Percentiles rank a stretch among this genome's conserved stretches.
Conservation (phyloP, 2,797 vertebrate species). For the Pseudocheirus occidentalis region DNA sequence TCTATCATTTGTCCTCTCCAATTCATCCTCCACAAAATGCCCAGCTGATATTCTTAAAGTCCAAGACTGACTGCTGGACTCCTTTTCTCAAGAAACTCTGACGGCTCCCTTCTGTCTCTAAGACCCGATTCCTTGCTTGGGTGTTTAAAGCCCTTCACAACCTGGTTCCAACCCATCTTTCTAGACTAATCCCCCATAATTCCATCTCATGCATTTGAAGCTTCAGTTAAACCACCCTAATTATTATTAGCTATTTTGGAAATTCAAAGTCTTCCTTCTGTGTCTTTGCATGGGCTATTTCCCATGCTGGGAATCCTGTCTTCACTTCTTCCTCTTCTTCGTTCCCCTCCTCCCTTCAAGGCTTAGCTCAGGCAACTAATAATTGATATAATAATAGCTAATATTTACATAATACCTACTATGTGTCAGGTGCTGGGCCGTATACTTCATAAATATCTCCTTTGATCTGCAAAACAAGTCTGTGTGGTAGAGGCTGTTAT, state of each 20-base stretch:
- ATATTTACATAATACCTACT: background rate
- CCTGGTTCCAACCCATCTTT: background rate
- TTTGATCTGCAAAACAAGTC: background rate
- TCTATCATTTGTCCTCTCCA: too few relatives aligned
- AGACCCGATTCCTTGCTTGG: background rate
- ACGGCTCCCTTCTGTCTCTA: background rate
- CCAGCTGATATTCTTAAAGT: too few relatives aligned
- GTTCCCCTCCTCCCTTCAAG: background rate
- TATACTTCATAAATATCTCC: background rate
- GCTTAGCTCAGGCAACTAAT: background rate
- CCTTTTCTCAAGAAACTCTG: too few relatives aligned
- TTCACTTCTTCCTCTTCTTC: background rate
- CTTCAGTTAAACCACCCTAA: too few relatives aligned
- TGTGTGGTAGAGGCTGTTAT: background rate
- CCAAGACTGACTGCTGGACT: too few relatives aligned
- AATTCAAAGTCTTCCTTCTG: background rate
- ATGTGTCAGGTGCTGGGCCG: background rate
- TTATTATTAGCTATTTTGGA: background rate
- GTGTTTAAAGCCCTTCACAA: background rate
- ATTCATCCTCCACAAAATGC: too few relatives aligned
- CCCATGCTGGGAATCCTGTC: background rate
- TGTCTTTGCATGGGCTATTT: background rate
- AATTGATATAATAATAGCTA: background rate
- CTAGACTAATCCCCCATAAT: background rate
- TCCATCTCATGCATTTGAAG: background rate